A percentile compares a stretch with the other conserved stretches of the same genome.
Evolutionary conservation across 2,888 invertebrate genomes (phyloP).

Genomic region (Sceliomorpha sp.): DNA sequence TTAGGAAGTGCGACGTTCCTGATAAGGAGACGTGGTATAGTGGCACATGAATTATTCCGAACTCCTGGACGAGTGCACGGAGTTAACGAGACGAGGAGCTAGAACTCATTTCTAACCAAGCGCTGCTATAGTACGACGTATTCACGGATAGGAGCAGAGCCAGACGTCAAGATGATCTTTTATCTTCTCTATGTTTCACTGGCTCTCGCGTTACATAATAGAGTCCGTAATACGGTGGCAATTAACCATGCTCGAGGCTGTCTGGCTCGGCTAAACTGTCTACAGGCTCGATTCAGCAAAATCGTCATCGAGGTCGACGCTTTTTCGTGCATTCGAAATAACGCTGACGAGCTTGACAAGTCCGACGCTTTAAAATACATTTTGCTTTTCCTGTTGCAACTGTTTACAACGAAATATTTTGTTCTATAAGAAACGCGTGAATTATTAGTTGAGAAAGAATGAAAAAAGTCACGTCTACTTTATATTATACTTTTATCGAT

Average conservation of each 20-base stretch:
- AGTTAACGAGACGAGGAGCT: conserved; percentile 29
- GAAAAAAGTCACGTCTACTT: no score
- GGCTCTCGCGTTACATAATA: conserved; percentile 60
- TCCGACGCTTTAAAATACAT: conserved; percentile 38
- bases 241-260: conserved; percentile 63
- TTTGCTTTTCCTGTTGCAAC: no score
- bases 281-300: conserved; percentile 47
- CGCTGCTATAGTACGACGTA: conserved; percentile 26
- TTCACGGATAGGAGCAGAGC: conserved; percentile 33
- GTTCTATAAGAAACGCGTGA: no score
- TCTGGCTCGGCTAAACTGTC: conserved; percentile 63
- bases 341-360: conserved; percentile 35
- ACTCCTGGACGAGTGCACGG: conserved; percentile 16
- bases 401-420: no score
- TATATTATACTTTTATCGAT: no score
- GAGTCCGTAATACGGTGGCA: conserved; percentile 62
- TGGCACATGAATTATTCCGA: no score
- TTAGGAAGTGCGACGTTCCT: no score
- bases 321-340: conserved; percentile 41
- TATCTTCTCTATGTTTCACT: conserved; percentile 35
- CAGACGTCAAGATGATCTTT: conserved; percentile 44
- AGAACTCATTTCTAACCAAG: conserved; percentile 42
- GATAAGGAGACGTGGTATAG: no score
- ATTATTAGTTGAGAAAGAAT: no score
- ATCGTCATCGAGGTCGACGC: conserved; percentile 45